Conservation (phyloP, 2,797 vertebrate genomes). For the Columba guinea region DNA sequence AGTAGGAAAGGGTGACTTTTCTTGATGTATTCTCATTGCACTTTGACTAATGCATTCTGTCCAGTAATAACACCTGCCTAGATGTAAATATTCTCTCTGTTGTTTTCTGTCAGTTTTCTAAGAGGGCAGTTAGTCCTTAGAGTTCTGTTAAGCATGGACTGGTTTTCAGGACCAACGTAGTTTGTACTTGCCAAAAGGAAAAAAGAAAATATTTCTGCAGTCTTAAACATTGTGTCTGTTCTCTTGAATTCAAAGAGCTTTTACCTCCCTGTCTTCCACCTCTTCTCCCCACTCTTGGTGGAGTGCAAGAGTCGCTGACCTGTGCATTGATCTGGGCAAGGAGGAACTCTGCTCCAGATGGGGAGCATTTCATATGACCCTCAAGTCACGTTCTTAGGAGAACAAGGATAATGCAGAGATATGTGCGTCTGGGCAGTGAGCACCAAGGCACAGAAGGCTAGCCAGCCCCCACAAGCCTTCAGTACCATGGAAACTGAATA, state of each 20-base stretch:
- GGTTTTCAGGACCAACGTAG: neutral
- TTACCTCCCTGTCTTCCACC: neutral
- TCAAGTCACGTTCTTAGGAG: neutral
- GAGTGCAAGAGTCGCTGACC: neutral
- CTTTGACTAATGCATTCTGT: neutral
- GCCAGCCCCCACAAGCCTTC: neutral
- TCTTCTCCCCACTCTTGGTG: neutral
- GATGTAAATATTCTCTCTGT: slow-evolving; percentile 3
- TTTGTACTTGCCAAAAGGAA: neutral
- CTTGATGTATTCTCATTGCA: neutral
- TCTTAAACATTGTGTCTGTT: neutral
- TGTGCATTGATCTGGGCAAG: neutral
- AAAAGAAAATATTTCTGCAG: neutral
- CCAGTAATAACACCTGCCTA: neutral
- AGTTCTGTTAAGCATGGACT: neutral
- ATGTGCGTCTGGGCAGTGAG: neutral
- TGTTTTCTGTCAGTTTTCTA: slow-evolving; percentile 17
- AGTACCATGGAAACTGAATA: neutral
- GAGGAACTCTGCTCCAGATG: neutral
- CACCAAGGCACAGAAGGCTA: neutral
- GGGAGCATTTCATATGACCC: neutral
- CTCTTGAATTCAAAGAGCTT: neutral
- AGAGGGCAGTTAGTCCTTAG: neutral
- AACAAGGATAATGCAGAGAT: neutral
- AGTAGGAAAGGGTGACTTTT: slow-evolving; percentile 2